Evolutionary conservation across 2,888 invertebrate species (phyloP), one percentile per base, ranked within the genome.

Genomic region (Acleris literana): DNA sequence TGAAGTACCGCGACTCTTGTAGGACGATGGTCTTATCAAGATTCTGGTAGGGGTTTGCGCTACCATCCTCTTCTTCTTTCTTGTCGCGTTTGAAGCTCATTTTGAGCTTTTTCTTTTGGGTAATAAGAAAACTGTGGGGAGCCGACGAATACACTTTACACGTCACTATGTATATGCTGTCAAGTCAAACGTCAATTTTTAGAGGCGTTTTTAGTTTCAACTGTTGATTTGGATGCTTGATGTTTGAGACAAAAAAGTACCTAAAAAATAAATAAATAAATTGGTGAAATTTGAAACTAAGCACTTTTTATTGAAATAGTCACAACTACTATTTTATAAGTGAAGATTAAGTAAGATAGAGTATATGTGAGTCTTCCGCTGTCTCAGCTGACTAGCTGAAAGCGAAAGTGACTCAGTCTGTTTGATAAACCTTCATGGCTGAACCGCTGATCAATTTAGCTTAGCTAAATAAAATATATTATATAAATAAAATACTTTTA

Each of bases 1-100:
- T 99, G 87, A 99, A 99, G 62, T 97, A 97, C 53, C 99, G 94
- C 0, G 99, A 97, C 94, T 99, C 99, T 91, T 99, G 99, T 25
- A 99, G 93, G 44, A 99, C 98, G 4, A 97, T 96, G 0, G 99
- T 99, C 88, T 99, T 99, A 80, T 99, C 99, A 80, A 99, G 92
- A 81, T 97, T 97, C 81, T 96, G 96, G 86, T 97, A 99, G 22
- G 97, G 97, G 85, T 98, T 98, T 69, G 96, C 95, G 93, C 93
- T 94, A 95, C 97, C 97, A 81, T 98, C 98, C 87, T 98, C 98
- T 76, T 99, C 98, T 82, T 99, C 98, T 81, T 98, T 98, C 87
- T 98, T 98, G 79, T 98, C 98, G 70, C 97, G 95, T 86, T 97
- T 97, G 87, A 97, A 94, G 92, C 95, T 95, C 95, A 95, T 96